Base-by-base conservation (phyloP, 1,140 invertebrate genomes). In the Panonychus citri region DNA sequence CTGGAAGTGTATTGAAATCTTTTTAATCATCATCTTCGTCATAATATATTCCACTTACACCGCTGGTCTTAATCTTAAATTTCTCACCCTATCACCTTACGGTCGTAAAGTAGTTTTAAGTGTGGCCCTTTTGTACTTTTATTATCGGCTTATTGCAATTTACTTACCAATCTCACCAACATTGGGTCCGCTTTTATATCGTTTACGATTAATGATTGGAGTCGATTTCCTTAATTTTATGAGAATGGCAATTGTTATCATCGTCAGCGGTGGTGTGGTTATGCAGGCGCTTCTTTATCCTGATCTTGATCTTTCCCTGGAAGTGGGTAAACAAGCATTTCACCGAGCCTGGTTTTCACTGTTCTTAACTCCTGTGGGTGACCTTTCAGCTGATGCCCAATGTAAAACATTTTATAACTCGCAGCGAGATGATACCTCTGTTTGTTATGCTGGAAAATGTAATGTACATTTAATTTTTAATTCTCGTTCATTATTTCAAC, bases 251-350 rank as follows among this genome's bases (percentile, higher is more conserved):
- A 55, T 70, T n/a, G 64, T 72, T 10, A 66, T 71, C 21, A 66
- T 73, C 60, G 65, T 71, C 27, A 67, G 67, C 48, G 66, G 69
- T 26, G 70, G 68, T 19, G 65, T 73, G 0, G 68, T 70, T 3
- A 71, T 73, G 17, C 70, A 72, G 30, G 70, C 70, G 5, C 63
- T 68, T 13, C 62, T 72, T 19, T 73, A 70, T 58, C 71, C 71
- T 1, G 67, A 68, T 59, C 66, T 64, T 48, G 69, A 70, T 19
- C 56, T 73, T 7, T 60, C 59, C 42, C 51, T 55, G 15, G 65
- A 69, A 10, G 54, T 67, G 1, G 55, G 72, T 4, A 63, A 66
- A 54, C 60, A 64, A 37, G 67, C 68, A 8, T 63, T 73, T 15
- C 64, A 68, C 27, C 62, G 69, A 25, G 67, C 69, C 8, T 63